A percentile compares a stretch with the other conserved stretches of the same genome.
phyloP scores from a whole-genome alignment of 1,140 invertebrate genomes.

The Musca domestica region DNA sequence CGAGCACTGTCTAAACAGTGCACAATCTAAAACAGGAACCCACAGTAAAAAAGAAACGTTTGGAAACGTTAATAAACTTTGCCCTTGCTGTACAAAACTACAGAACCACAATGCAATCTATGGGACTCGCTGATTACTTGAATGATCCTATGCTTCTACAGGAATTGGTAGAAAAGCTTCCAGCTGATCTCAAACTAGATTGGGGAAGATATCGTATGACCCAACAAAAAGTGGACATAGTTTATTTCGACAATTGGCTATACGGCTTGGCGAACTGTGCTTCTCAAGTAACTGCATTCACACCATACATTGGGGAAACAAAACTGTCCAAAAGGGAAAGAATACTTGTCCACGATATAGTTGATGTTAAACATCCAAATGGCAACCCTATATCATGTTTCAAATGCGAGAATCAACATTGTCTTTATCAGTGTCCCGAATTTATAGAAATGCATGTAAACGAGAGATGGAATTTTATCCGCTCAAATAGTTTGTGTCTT shows the following conservation, averaged over 20 bases:
- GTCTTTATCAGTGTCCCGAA: neutral
- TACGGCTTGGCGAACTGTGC: conserved; percentile 6
- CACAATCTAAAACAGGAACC: conserved; percentile 7
- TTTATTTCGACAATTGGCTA: conserved; percentile 10
- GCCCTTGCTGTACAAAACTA: conserved; percentile 18
- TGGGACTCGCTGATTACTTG: neutral
- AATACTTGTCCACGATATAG: neutral
- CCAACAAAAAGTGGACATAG: neutral
- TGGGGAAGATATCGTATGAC: neutral
- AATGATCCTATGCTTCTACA: conserved; percentile 15
- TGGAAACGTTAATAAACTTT: conserved; percentile 17
- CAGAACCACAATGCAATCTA: conserved; percentile 22
- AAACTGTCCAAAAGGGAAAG: neutral
- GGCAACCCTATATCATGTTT: neutral
- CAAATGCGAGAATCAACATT: neutral
- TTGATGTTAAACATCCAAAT: neutral
- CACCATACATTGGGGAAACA: too few relatives aligned
- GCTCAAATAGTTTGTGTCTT: neutral
- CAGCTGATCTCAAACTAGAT: conserved; percentile 10
- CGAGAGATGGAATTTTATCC: neutral
- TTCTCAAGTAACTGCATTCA: neutral
- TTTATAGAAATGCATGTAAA: neutral
- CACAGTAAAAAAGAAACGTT: neutral
- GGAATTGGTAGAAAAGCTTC: conserved; percentile 5
- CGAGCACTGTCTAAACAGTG: conserved; percentile 3